phyloP scores from a whole-genome alignment of 2,888 invertebrate species.

The Ceraclea dissimilis region DNA sequence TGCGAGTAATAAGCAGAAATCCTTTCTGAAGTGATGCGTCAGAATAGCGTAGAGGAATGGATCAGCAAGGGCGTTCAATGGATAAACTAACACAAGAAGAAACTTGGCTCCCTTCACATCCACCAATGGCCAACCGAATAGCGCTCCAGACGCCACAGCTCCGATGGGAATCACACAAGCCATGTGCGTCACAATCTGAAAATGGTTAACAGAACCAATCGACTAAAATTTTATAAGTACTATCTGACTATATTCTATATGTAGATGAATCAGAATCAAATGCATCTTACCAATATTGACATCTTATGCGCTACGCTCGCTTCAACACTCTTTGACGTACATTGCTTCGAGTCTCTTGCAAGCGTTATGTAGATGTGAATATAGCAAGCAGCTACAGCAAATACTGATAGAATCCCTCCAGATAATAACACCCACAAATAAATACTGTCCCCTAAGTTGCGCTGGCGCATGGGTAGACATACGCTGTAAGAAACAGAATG shows the following conservation, averaged over 20 bases:
- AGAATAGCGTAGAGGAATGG: conserved; percentile 88
- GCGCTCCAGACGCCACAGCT: conserved; percentile 79
- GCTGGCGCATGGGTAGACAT: conserved; percentile 80
- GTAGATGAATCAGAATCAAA: not conserved
- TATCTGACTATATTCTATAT: not conserved
- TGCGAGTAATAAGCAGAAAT: conserved; percentile 59
- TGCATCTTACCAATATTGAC: conserved; percentile 62
- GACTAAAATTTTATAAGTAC: not conserved
- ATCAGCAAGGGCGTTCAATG: conserved; percentile 86
- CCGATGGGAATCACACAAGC: conserved; percentile 83
- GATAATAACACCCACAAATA: conserved; percentile 69
- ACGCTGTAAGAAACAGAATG: conserved; percentile 55
- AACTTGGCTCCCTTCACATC: conserved; percentile 76
- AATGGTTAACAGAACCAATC: not conserved
- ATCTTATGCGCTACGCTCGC: conserved; percentile 80
- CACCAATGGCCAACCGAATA: conserved; percentile 76
- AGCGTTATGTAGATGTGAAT: conserved; percentile 78
- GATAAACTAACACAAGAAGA: conserved; percentile 82
- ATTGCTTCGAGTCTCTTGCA: conserved; percentile 58
- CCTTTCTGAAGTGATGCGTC: conserved; percentile 78
- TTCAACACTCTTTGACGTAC: conserved; percentile 50
- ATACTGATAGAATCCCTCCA: conserved; percentile 73
- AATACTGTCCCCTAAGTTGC: conserved; percentile 57
- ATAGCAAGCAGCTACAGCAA: conserved; percentile 77
- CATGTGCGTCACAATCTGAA: conserved; percentile 66